These are phyloP conservation scores for Pimephales promelas DNA, from an alignment of 2,113 vertebrate genomes.

Conservation along the genomic window DNA sequence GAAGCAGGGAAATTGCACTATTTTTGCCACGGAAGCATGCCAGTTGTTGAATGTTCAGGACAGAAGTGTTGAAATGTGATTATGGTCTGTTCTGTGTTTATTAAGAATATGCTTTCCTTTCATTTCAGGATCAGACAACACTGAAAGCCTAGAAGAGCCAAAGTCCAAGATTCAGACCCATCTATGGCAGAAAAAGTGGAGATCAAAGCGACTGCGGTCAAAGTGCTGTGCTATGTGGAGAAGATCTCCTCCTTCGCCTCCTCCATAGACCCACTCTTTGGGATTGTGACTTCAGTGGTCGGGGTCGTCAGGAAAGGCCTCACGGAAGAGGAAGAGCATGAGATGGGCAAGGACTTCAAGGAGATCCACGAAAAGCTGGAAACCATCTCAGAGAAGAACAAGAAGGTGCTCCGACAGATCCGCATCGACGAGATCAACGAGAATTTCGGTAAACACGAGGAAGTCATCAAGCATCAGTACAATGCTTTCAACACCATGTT, in stretches of 20 bases:
- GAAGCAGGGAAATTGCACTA: no score
- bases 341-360: slow-evolving; percentile 72
- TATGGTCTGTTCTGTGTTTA: background rate
- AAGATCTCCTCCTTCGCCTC: slow-evolving; percentile 77
- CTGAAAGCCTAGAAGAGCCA: slow-evolving; percentile 11
- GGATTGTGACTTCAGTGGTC: slow-evolving; percentile 77
- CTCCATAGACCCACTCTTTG: slow-evolving; percentile 76
- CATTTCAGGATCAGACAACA: slow-evolving; percentile 23
- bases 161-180: slow-evolving; percentile 29
- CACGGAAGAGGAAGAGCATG: slow-evolving; percentile 60
- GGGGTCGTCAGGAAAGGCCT: slow-evolving; percentile 72
- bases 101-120: background rate
- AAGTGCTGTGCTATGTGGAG: slow-evolving; percentile 74
- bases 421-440: slow-evolving; percentile 74
- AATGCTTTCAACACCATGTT: slow-evolving; percentile 72
- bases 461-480: slow-evolving; percentile 81
- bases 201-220: slow-evolving; percentile 67
- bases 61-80: background rate
- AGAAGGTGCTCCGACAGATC: slow-evolving; percentile 71
- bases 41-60: background rate
- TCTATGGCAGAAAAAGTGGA: slow-evolving; percentile 69
- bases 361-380: slow-evolving; percentile 68
- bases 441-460: slow-evolving; percentile 74
- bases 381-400: slow-evolving; percentile 75
- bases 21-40: background rate